phyloP scores from a whole-genome alignment of 2,113 vertebrate species.

The rabbit (Oryctolagus cuniculus) region mOryCun1.1 NC_091434.1:23759501-23760000 shows the following conservation, averaged over 20 bases:
- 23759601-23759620: neutral
- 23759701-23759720: neutral
- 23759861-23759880: neutral
- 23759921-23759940: neutral
- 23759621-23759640: neutral
- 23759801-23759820: neutral
- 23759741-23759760: neutral
- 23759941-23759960: neutral
- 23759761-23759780: neutral
- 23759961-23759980: neutral
- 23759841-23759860: neutral
- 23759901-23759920: neutral
- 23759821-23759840: neutral
- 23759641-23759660: neutral
- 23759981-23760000: neutral
- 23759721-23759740: neutral
- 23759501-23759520: neutral
- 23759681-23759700: conserved; percentile 18
- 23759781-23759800: neutral
- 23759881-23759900: neutral
- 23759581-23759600: neutral
- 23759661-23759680: neutral
- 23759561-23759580: neutral
- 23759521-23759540: neutral
- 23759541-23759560: neutral